Evolutionary conservation across 2,797 vertebrate genomes (phyloP), one percentile per base, ranked within the genome.

Genomic region (Dallia pectoralis): DNA sequence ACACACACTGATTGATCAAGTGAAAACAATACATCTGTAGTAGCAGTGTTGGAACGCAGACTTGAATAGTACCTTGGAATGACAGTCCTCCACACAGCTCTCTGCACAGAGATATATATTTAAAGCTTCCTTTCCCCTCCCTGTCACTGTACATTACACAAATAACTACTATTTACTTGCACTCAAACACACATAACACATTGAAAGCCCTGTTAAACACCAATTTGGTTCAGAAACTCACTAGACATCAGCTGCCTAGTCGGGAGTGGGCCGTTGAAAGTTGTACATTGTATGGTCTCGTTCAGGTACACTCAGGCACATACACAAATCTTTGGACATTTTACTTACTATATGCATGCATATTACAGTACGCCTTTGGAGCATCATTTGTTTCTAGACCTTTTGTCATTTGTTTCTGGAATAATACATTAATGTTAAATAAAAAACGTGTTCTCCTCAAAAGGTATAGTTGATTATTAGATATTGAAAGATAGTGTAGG

Each of bases 11-110:
- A 6, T 9, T 44, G 40, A 44, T 44, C 40, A 44, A 44, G 14
- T 44, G 4, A 44, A 44, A 12, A 44, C 40, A 44, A 44, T 12
- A 7, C 14, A 44, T 44, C 40, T 44, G 40, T 74, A 25, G 22
- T 40, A 22, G 53, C 53, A n/a, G 25, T 56, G 22, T 11, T 7
- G n/a, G 53, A 56, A 9, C 73, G 84, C 87, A 72, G 72, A 12
- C 8, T 80, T 70, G 80, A 76, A 82, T 75, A 71, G 76, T 83
- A 85, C 74, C 69, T 77, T 72, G 79, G 87, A 87, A 85, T 76
- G 74, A 84, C 74, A 69, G 76, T 67, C 61, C 40, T 22, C 76
- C 80, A 67, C 80, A 71, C 74, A 69, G 76, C 66, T 64, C 40
- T 22, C 77, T 80, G 65, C 80, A 70, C 81, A 79, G 73, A 71